These are phyloP conservation scores for Scaeva pyrastri DNA, from an alignment of 2,888 invertebrate genomes.

Conservation along the genomic window DNA sequence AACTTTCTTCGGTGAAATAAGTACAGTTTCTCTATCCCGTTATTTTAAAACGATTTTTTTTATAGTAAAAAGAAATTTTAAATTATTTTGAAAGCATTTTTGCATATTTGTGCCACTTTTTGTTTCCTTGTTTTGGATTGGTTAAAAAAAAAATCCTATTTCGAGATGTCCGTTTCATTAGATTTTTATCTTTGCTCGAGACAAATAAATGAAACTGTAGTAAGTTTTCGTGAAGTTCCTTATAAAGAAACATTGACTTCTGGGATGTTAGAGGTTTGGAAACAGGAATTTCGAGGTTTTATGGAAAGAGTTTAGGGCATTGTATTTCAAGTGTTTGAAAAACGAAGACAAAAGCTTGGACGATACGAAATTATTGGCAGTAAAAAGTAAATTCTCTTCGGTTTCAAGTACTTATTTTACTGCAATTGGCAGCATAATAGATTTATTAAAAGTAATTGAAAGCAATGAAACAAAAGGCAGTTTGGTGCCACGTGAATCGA, in stretches of 20 bases:
- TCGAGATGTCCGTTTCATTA: too few species aligned
- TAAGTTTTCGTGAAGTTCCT: neutral
- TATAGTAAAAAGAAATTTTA: too few species aligned
- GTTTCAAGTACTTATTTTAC: neutral
- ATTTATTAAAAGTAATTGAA: too few species aligned
- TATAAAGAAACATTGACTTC: neutral
- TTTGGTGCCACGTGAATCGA: too few species aligned
- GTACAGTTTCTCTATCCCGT: too few species aligned
- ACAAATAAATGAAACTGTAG: neutral
- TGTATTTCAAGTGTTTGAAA: neutral
- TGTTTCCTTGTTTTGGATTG: too few species aligned
- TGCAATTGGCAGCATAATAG: neutral
- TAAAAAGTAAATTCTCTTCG: neutral
- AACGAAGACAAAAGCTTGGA: conserved; percentile 9
- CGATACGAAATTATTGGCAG: neutral
- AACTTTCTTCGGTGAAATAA: too few species aligned
- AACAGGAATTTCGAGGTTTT: conserved; percentile 12
- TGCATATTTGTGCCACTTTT: too few species aligned
- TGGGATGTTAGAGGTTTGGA: neutral
- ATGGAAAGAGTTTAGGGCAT: neutral
- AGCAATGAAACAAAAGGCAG: too few species aligned
- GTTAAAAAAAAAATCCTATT: too few species aligned
- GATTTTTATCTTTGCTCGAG: neutral
- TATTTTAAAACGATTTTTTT: too few species aligned
- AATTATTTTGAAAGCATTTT: too few species aligned